Percentiles rank a stretch among this genome's conserved stretches.
Conservation (phyloP, 2,113 vertebrate species). For the Burhinus bistriatus region DNA sequence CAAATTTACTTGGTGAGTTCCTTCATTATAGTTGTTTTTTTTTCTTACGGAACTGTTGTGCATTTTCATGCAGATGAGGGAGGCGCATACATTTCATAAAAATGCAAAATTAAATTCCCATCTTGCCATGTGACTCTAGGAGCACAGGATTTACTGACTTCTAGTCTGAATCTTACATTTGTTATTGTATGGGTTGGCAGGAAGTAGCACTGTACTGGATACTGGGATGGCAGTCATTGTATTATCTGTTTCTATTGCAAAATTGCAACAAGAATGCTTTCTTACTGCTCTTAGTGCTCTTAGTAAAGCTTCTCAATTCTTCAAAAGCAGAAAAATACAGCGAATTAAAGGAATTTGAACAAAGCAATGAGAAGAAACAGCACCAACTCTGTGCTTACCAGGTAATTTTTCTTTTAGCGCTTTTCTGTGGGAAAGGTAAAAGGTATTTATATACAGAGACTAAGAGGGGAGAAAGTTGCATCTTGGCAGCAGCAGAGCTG, state of each 20-base stretch:
- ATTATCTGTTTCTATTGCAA: neutral
- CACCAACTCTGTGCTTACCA: neutral
- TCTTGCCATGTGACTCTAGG: neutral
- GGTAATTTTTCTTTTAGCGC: neutral
- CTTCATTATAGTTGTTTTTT: neutral
- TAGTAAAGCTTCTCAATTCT: neutral
- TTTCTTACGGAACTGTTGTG: neutral
- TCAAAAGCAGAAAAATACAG: neutral
- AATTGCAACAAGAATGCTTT: neutral
- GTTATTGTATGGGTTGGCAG: neutral
- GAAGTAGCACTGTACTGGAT: neutral
- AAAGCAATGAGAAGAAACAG: neutral
- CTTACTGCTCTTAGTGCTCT: neutral
- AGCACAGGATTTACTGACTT: neutral
- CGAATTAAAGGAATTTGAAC: neutral
- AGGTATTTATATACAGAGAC: neutral
- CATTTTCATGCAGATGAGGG: slow-evolving; percentile 19
- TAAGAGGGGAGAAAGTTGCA: neutral
- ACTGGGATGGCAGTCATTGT: neutral
- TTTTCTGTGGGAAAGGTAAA: neutral
- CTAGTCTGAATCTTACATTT: neutral
- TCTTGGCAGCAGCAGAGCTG: neutral
- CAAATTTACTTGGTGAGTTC: neutral
- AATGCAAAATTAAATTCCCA: neutral
- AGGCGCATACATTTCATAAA: neutral